Base-by-base conservation (phyloP, 2,888 invertebrate species). In the Dicranocentrus wangi region DNA sequence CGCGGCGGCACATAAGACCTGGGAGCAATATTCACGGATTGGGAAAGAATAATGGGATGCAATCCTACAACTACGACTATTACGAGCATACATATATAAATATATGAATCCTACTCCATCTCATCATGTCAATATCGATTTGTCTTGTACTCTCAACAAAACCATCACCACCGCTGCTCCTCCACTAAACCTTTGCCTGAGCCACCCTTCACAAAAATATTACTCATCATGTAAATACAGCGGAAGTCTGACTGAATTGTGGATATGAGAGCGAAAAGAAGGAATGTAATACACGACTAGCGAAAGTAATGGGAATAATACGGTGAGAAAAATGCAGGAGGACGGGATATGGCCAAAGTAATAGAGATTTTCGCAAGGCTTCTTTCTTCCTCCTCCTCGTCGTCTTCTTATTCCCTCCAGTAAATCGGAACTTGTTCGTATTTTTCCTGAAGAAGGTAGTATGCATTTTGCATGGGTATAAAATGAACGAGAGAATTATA, bases 91-190 rank as follows among this genome's bases (percentile, higher is more conserved):
- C 17, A 51, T 7, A n/a, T 51, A 51, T 3, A n/a, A 5, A 7
- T n/a, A 27, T 19, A 71, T 51, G 47, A 72, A 66, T 58, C 66
- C 55, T 75, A 63, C 61, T 78, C 76, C 82, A 81, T 84, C 85
- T 83, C 84, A 83, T 85, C 83, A 84, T 84, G 81, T 83, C 85
- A 82, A 73, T 83, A 84, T 85, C 84, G 83, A 85, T 86, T 81
- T 82, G 81, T 71, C 81, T 68, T 72, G 43, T 42, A 72, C 58
- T 66, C 66, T 66, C 79, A 78, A 69, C 77, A 77, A 69, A 39
- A 68, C 69, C 55, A 65, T 65, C 27, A 47, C 17, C 21, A 61
- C 28, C 61, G 13, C n/a, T 17, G 53, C n/a, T n/a, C n/a, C n/a
- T n/a, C n/a, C n/a, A n/a, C n/a, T 32, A 32, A 32, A 32, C 32